Conservation (phyloP, 2,888 invertebrate genomes). For the Metallyticus violacea region DNA sequence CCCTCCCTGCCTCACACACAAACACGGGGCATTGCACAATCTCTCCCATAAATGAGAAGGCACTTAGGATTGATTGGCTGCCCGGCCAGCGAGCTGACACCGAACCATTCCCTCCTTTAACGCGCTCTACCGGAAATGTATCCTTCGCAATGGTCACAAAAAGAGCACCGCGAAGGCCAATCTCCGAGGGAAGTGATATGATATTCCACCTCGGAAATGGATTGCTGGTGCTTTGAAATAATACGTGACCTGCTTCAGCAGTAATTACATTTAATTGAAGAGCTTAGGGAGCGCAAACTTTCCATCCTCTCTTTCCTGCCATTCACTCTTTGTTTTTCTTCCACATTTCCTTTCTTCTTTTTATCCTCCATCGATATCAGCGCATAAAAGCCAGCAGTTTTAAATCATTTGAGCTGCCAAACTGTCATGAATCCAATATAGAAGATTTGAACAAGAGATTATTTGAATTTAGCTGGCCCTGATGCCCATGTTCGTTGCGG, state of each 20-base stretch:
- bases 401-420: no score
- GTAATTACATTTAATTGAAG: background rate
- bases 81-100: background rate
- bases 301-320: no score
- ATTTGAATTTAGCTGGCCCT: no score
- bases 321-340: no score
- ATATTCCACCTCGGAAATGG: background rate
- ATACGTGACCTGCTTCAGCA: background rate
- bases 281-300: background rate
- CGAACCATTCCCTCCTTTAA: background rate
- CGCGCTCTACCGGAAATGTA: background rate
- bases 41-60: conserved; percentile 7
- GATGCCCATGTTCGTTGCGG: no score
- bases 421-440: no score
- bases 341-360: background rate
- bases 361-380: background rate
- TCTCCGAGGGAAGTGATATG: no score
- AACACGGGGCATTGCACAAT: background rate
- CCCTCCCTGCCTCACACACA: background rate
- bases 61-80: conserved; percentile 10
- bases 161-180: no score
- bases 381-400: no score
- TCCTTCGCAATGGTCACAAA: background rate
- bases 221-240: background rate
- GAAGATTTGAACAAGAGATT: no score